A percentile compares a stretch with the other conserved stretches of the same genome.
These are phyloP conservation scores for Allobates femoralis DNA, from an alignment of 2,797 vertebrate genomes.

Conservation along the genomic window DNA sequence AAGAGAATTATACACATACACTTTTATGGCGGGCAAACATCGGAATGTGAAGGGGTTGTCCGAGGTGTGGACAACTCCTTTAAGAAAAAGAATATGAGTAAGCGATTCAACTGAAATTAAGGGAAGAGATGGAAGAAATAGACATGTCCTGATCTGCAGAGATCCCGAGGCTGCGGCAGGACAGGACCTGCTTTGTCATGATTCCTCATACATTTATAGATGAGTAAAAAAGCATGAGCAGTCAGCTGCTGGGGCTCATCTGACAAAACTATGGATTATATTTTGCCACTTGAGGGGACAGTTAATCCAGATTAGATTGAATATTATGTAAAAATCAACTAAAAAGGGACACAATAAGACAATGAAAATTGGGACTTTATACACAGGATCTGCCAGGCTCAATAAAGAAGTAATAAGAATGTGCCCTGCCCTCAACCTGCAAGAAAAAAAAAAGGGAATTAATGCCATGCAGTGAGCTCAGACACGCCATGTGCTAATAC, in stretches of 20 bases:
- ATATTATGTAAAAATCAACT: not conserved
- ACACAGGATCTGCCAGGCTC: not conserved
- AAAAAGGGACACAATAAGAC: not conserved
- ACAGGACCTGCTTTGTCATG: not conserved
- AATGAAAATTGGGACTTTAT: not conserved
- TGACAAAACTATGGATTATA: too few species aligned
- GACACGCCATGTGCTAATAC: not conserved
- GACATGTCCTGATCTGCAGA: conserved; percentile 43
- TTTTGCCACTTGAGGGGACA: too few species aligned
- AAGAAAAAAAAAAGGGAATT: not conserved
- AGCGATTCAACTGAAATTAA: not conserved
- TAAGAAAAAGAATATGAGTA: too few species aligned
- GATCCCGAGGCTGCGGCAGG: conserved; percentile 15
- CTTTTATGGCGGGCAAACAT: too few species aligned
- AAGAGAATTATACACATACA: too few species aligned
- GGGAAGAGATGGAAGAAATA: not conserved
- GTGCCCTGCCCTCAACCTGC: not conserved
- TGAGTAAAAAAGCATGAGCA: not conserved
- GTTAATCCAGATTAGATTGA: too few species aligned
- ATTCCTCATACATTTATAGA: not conserved
- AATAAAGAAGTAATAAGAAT: not conserved
- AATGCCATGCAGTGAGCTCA: not conserved
- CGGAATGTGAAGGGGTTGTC: too few species aligned
- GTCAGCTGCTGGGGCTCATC: not conserved
- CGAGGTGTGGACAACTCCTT: too few species aligned